Percentiles rank a stretch among this genome's conserved stretches.
Evolutionary conservation across 1,140 invertebrate species (phyloP).

Genomic region (Gryon sp.): DNA sequence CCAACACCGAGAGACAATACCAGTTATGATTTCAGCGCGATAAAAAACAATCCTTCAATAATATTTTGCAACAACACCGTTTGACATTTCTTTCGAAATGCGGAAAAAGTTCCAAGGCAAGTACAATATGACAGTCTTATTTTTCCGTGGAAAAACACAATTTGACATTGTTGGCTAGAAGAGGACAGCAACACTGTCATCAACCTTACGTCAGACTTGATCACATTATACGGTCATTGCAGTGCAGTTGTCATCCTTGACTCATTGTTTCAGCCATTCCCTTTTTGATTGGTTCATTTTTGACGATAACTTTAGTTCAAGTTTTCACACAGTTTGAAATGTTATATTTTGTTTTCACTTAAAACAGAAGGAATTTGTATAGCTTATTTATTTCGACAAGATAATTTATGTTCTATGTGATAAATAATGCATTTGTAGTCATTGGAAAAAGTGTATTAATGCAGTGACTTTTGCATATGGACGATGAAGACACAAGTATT

Average conservation of each 20-base stretch:
- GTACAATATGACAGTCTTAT: slow-evolving; percentile 7
- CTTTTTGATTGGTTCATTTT: too few relatives aligned
- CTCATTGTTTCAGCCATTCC: slow-evolving; percentile 4
- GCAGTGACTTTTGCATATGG: too few relatives aligned
- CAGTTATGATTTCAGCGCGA: not conserved
- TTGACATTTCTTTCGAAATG: slow-evolving; percentile 48
- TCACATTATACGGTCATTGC: slow-evolving; percentile 31
- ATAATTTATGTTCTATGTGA: too few relatives aligned
- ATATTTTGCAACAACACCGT: slow-evolving; percentile 16
- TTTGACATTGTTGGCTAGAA: slow-evolving; percentile 29
- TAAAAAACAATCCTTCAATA: too few relatives aligned
- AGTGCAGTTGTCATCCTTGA: slow-evolving; percentile 24
- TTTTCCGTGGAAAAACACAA: slow-evolving; percentile 46
- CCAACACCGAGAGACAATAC: slow-evolving; percentile 3
- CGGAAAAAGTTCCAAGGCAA: slow-evolving; percentile 58
- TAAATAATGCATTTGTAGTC: too few relatives aligned
- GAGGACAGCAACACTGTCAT: slow-evolving; percentile 20
- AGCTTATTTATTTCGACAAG: too few relatives aligned
- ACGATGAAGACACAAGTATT: too few relatives aligned
- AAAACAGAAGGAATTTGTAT: too few relatives aligned
- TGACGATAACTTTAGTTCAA: too few relatives aligned
- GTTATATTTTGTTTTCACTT: too few relatives aligned
- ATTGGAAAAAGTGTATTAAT: too few relatives aligned
- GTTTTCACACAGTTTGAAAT: not conserved
- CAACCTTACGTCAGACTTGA: slow-evolving; percentile 27